Conservation (phyloP, 2,888 invertebrate genomes). For the Eupithecia exiguata region DNA sequence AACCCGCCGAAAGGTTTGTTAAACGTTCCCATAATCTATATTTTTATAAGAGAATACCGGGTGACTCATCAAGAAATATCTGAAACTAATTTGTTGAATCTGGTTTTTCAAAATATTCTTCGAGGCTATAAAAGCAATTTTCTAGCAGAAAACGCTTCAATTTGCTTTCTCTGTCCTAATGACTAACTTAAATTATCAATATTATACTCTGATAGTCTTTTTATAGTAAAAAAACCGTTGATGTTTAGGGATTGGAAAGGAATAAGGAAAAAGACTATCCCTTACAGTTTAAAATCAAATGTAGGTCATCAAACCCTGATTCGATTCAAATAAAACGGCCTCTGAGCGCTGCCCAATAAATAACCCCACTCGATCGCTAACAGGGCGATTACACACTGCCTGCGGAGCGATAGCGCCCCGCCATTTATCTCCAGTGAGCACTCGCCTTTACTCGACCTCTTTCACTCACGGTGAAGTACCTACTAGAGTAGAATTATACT, state of each 20-base stretch:
- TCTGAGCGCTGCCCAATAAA: slow-evolving; percentile 35
- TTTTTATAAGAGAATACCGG: no score
- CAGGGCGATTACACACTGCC: slow-evolving; percentile 46
- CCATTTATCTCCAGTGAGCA: slow-evolving; percentile 45
- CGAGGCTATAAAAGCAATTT: no score
- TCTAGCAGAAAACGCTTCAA: no score
- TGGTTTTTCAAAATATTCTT: no score
- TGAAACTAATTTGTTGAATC: no score
- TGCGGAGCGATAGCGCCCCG: slow-evolving; percentile 40
- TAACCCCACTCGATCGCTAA: slow-evolving; percentile 40
- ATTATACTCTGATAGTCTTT: no score
- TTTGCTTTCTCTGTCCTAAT: no score
- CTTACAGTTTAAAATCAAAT: slow-evolving; percentile 28
- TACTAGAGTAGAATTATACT: background rate
- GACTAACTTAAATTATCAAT: no score
- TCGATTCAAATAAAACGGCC: slow-evolving; percentile 36
- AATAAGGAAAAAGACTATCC: background rate
- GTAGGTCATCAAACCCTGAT: slow-evolving; percentile 34
- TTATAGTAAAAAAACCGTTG: background rate
- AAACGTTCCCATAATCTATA: no score
- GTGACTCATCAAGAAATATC: no score
- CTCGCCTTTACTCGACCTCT: slow-evolving; percentile 37
- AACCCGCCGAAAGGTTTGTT: no score
- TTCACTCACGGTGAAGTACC: slow-evolving; percentile 32
- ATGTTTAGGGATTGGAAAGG: background rate